A percentile compares a stretch with the other conserved stretches of the same genome.
These are phyloP conservation scores for Coregonus suidteri DNA, from an alignment of 2,797 vertebrate species.

Conservation along the genomic window DNA sequence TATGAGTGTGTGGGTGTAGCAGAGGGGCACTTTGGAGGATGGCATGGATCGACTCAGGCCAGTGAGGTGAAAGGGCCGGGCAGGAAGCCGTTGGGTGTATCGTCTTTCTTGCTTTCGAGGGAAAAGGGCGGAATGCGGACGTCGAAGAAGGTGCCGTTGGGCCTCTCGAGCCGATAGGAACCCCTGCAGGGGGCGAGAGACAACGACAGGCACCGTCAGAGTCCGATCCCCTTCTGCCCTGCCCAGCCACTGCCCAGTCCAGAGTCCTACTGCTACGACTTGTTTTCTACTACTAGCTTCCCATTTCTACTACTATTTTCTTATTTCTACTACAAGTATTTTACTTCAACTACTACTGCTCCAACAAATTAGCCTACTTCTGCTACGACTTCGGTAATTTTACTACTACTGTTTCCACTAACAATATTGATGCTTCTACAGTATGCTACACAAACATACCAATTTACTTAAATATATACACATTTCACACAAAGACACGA, in stretches of 20 bases:
- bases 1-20: neutral
- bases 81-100: conserved; percentile 62
- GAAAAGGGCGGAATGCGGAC: conserved; percentile 68
- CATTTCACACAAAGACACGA: neutral
- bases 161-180: conserved; percentile 63
- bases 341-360: neutral
- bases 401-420: neutral
- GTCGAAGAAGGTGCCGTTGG: conserved; percentile 62
- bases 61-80: conserved; percentile 60
- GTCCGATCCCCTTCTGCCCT: conserved; percentile 15
- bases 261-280: neutral
- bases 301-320: too few species aligned
- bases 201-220: conserved; percentile 51
- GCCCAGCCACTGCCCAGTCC: neutral
- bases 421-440: too few species aligned
- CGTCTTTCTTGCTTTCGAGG: conserved; percentile 69
- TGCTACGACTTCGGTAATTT: neutral
- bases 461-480: neutral
- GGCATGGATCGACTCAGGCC: conserved; percentile 38
- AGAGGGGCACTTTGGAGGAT: neutral
- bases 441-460: neutral
- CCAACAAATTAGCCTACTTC: neutral
- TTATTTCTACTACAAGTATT: too few species aligned
- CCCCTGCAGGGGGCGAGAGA: conserved; percentile 55
- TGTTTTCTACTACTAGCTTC: too few species aligned